Conservation (phyloP, 2,797 vertebrate species). For the Malacoctenus gilli region DNA sequence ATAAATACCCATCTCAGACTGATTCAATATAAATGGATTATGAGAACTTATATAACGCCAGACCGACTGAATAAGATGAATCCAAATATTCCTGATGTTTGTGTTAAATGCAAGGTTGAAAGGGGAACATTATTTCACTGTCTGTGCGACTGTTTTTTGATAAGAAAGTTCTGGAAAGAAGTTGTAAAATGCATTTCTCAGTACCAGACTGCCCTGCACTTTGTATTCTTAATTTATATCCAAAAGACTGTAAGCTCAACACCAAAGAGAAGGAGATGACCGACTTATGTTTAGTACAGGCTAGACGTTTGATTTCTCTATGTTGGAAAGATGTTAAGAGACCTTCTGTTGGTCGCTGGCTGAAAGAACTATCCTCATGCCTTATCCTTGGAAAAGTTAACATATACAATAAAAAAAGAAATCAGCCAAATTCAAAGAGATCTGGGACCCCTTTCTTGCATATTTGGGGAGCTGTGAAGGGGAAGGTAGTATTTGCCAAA, state of each 20-base stretch:
- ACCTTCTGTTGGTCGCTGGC: background rate
- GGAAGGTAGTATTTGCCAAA: no score
- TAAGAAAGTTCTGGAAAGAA: background rate
- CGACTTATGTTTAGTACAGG: background rate
- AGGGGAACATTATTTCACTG: background rate
- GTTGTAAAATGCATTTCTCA: background rate
- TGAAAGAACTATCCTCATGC: background rate
- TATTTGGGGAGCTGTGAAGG: no score
- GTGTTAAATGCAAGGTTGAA: background rate
- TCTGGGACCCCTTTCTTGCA: no score
- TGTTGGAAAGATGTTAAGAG: background rate
- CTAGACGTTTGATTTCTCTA: background rate
- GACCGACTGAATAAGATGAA: background rate
- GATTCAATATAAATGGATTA: no score
- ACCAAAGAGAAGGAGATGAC: background rate
- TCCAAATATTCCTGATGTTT: constrained; percentile 5
- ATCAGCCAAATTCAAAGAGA: background rate
- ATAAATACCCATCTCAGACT: no score
- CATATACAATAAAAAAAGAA: background rate
- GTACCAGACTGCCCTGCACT: background rate
- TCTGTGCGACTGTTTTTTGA: background rate
- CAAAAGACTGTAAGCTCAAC: background rate
- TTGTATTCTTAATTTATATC: background rate
- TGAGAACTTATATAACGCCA: background rate
- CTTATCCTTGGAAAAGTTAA: background rate